Evolutionary conservation across 53 echinoderm and acorn worm genomes (phyloP).

Genomic region (Echinometra lucunter): DNA sequence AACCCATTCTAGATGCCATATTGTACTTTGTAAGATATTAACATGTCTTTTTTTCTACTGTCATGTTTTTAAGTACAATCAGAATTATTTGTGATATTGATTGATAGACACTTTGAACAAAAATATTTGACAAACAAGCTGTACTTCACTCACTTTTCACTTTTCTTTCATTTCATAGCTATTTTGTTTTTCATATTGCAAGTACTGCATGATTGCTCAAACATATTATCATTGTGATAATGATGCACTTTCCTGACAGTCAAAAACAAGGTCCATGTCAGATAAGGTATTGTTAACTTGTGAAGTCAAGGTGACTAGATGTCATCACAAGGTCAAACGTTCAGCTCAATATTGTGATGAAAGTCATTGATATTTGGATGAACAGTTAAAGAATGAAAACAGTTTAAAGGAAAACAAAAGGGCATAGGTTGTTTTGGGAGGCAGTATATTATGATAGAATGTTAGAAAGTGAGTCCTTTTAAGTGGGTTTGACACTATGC

Average conservation of each 20-base stretch:
- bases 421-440: too few relatives aligned
- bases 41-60: background rate
- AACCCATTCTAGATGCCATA: too few relatives aligned
- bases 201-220: conserved; percentile 18
- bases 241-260: conserved; percentile 4
- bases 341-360: background rate
- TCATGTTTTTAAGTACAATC: background rate
- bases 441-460: too few relatives aligned
- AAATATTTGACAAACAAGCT: conserved; percentile 31
- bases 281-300: background rate
- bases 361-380: background rate
- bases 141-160: background rate
- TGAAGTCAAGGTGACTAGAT: background rate
- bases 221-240: background rate
- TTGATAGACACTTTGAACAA: background rate
- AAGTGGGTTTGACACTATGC: background rate
- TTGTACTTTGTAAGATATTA: background rate
- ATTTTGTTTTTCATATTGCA: background rate
- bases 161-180: background rate
- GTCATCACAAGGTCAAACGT: conserved; percentile 10
- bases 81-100: background rate
- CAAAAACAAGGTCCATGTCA: conserved; percentile 9
- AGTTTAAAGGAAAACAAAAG: background rate
- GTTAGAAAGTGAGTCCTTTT: background rate
- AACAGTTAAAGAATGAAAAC: background rate